Conservation (phyloP, 2,113 vertebrate genomes). For the Fulmarus glacialis region DNA sequence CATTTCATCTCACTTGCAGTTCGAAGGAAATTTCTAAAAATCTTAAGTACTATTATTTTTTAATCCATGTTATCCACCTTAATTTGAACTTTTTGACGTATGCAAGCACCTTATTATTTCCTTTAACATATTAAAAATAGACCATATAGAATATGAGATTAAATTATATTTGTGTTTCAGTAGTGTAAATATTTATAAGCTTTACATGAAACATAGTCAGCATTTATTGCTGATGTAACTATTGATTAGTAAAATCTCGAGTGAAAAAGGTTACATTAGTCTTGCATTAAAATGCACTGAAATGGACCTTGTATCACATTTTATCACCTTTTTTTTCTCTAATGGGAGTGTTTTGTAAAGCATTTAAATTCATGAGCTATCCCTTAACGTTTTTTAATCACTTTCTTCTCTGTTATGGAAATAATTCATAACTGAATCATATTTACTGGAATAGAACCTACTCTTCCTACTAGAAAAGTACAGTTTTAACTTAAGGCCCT, state of each 20-base stretch:
- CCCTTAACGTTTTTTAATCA: slow-evolving; percentile 31
- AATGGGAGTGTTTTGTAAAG: slow-evolving; percentile 15
- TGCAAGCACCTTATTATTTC: background rate
- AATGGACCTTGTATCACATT: slow-evolving; percentile 10
- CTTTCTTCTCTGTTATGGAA: slow-evolving; percentile 13
- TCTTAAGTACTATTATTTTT: background rate
- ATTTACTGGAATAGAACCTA: background rate
- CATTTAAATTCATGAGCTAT: slow-evolving; percentile 31
- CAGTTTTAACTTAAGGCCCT: background rate
- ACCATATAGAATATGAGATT: background rate
- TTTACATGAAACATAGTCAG: background rate
- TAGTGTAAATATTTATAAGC: slow-evolving; percentile 30
- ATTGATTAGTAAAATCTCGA: slow-evolving; percentile 22
- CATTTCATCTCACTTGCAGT: background rate
- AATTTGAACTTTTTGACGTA: background rate
- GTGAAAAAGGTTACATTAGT: slow-evolving; percentile 13
- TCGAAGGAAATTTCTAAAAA: background rate
- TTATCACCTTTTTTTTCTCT: background rate
- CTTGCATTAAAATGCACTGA: background rate
- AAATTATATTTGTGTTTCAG: background rate
- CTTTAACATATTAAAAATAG: background rate
- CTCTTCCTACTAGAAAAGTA: background rate
- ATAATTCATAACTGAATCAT: slow-evolving; percentile 36
- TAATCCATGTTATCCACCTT: background rate
- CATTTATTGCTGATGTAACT: slow-evolving; percentile 9